phyloP scores from a whole-genome alignment of 2,888 invertebrate genomes.

The Pachydiplax longipennis region DNA sequence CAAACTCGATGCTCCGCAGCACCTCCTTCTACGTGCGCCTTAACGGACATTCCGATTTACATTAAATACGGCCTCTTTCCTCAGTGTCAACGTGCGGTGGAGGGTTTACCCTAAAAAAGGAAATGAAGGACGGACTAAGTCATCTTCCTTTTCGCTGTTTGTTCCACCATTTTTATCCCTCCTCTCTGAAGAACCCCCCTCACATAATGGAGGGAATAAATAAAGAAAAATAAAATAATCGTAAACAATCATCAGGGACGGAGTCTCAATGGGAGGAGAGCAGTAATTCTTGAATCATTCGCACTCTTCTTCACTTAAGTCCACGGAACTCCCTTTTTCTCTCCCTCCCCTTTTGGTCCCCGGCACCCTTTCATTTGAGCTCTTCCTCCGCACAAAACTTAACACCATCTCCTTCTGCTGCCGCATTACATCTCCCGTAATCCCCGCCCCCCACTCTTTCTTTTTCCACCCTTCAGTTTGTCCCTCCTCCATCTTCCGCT shows the following conservation, averaged over 20 bases:
- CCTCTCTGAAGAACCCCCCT: neutral
- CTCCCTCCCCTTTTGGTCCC: neutral
- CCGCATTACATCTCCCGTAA: neutral
- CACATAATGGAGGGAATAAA: constrained; percentile 2
- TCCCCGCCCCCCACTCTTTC: neutral
- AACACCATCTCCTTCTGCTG: neutral
- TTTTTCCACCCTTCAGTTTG: neutral
- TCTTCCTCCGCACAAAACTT: neutral
- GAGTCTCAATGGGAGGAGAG: neutral
- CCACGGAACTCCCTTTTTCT: neutral
- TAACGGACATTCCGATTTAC: constrained; percentile 8
- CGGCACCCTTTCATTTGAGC: neutral
- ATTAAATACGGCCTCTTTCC: neutral
- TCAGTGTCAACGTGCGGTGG: neutral
- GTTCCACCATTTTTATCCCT: neutral
- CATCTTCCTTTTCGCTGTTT: neutral
- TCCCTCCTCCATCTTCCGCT: neutral
- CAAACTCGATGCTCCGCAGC: neutral
- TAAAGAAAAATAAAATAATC: constrained; percentile 26
- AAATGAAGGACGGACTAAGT: neutral
- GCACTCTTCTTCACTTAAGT: constrained; percentile 5
- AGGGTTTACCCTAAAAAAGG: neutral
- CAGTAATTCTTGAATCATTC: constrained; percentile 38
- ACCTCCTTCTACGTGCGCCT: neutral
- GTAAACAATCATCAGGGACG: constrained; percentile 1